Evolutionary conservation across 2,113 vertebrate genomes (phyloP).

Genomic region (Origma solitaria): DNA sequence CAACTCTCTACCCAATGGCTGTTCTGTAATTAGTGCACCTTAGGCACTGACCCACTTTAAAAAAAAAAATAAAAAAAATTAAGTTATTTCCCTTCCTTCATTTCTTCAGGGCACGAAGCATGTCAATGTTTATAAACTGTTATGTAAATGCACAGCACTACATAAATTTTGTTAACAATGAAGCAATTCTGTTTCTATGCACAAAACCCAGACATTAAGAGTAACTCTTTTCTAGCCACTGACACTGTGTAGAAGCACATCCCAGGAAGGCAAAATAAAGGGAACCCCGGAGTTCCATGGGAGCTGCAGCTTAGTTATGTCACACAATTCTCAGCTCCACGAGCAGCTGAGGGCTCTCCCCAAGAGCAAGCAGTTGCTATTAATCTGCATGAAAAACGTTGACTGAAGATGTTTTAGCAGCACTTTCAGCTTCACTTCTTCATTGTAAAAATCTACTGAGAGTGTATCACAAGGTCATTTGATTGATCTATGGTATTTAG

Average conservation of each 20-base stretch:
- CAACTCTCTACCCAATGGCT: not conserved
- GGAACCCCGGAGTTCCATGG: not conserved
- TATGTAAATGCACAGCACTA: not conserved
- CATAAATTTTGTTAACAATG: slow-evolving; percentile 7
- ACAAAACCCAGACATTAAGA: not conserved
- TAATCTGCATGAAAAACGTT: not conserved
- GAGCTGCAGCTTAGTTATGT: not conserved
- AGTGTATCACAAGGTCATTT: not conserved
- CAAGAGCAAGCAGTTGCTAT: not conserved
- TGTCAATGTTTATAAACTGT: not conserved
- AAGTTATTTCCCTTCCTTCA: not conserved
- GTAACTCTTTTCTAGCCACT: not conserved
- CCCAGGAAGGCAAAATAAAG: not conserved
- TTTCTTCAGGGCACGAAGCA: slow-evolving; percentile 22
- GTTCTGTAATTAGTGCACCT: slow-evolving; percentile 36
- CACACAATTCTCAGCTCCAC: not conserved
- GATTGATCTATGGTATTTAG: not conserved
- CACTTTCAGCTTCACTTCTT: not conserved
- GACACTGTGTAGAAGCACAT: not conserved
- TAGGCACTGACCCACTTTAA: slow-evolving; percentile 31
- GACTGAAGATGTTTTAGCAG: not conserved
- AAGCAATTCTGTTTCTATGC: not conserved
- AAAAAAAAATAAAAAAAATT: not conserved
- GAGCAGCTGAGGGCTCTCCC: not conserved
- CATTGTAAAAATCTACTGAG: not conserved